phyloP scores from a whole-genome alignment of 2,888 invertebrate species.

The Drosophila picticornis region DNA sequence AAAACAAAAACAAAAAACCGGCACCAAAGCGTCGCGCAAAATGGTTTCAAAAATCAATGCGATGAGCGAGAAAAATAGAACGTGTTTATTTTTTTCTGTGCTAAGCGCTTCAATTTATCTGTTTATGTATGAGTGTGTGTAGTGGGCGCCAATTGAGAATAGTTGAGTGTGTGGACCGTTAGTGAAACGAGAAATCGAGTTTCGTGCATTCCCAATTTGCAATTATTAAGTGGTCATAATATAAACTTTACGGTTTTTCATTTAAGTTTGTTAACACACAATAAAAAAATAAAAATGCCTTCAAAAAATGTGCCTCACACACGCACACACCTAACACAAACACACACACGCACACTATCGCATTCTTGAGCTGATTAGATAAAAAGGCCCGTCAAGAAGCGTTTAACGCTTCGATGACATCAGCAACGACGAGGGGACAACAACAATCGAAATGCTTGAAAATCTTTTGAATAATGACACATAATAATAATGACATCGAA shows the following conservation, averaged over 20 bases:
- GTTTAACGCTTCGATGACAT: constrained; percentile 64
- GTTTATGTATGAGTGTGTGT: constrained; percentile 20
- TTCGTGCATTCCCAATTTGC: constrained; percentile 74
- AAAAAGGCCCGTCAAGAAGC: constrained; percentile 41
- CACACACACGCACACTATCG: not conserved
- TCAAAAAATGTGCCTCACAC: constrained; percentile 57
- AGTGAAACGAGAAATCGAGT: constrained; percentile 63
- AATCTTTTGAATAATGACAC: constrained; percentile 53
- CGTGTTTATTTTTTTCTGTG: constrained; percentile 75
- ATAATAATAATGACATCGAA: constrained; percentile 24
- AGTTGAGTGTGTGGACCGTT: constrained; percentile 59
- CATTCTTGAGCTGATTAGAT: constrained; percentile 65
- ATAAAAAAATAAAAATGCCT: constrained; percentile 59
- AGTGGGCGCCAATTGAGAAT: constrained; percentile 68
- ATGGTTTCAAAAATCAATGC: constrained; percentile 83
- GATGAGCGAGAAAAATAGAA: constrained; percentile 70
- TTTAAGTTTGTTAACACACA: constrained; percentile 48
- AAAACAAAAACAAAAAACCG: constrained; percentile 33
- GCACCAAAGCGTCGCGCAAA: constrained; percentile 72
- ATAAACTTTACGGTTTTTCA: constrained; percentile 58
- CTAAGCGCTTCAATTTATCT: constrained; percentile 75
- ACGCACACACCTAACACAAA: constrained; percentile 18
- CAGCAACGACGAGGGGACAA: constrained; percentile 44
- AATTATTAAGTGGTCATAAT: constrained; percentile 71
- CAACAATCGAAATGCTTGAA: constrained; percentile 21